Base-by-base conservation (phyloP, 2,888 invertebrate genomes). In the Cephus sareptanus region DNA sequence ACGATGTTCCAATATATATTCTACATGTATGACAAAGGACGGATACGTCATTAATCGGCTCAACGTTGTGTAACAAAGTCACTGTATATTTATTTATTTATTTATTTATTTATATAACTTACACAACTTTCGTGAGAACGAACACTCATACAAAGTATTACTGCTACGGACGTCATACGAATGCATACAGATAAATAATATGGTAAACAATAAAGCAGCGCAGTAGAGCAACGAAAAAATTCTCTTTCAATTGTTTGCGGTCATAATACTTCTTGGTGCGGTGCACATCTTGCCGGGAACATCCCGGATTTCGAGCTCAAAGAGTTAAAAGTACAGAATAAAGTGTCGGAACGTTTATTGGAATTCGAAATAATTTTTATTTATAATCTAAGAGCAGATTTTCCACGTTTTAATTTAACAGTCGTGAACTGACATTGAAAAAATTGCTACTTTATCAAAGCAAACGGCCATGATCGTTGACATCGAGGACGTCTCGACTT, bases 401-500 rank as follows among this genome's bases (percentile, higher is more conserved):
- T 56, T 31, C 0, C 31, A 30, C 0, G 71, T 15, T 30, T 15
- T 13, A 31, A 71, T 11, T 23, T 34, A 34, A 15, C 6, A 34
- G 4, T 6, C 34, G 9, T 31, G 71, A 1, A 71, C 11, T 71
- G 31, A 6, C 34, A 71, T 34, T 34, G 71, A 71, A 33, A 15
- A 12, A 31, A 71, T 12, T 71, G 33, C 23, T 71, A 2, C 11
- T 71, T 71, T 71, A 71, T 71, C 71, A 71, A 12, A 31, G 4
- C n/a, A 31, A 71, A 71, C 30, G 71, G 71, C 71, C 33, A 33
- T 71, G 71, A 71, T 71, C 70, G 30, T 71, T 71, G 71, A 71
- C 70, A 70, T 33, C 30, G 33, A 30, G 15, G 30, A 30, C 34
- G 9, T 34, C 33, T 33, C 30, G 34, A 9, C 33, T 34, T 56